These are phyloP conservation scores for Notothenia rossii DNA, from an alignment of 2,113 vertebrate species.

Conservation along the genomic window DNA sequence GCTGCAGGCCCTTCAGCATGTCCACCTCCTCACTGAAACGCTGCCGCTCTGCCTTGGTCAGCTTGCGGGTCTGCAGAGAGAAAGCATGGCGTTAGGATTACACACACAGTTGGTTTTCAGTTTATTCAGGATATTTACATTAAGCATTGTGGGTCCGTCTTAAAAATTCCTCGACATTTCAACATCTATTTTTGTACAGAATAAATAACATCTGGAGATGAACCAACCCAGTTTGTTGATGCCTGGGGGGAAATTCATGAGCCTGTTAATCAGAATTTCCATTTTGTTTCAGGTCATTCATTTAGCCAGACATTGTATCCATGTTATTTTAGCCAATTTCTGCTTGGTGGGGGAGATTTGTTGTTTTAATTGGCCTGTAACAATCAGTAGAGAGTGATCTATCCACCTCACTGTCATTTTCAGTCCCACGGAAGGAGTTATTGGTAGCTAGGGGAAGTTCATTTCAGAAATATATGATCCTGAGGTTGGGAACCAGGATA, in stretches of 20 bases:
- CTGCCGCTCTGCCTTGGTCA: slow-evolving; percentile 93
- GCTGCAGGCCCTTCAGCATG: slow-evolving; percentile 98
- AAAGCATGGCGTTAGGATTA: background rate
- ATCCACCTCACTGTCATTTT: background rate
- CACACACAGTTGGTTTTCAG: background rate
- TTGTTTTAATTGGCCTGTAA: background rate
- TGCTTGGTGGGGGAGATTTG: background rate
- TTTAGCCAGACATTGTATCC: background rate
- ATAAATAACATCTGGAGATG: background rate
- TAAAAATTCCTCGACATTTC: background rate
- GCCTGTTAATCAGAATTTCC: background rate
- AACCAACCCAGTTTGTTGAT: background rate
- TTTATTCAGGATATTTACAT: background rate
- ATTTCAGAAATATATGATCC: background rate
- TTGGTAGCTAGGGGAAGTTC: background rate
- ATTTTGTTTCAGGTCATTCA: background rate
- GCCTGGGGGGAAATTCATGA: background rate
- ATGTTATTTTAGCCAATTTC: background rate
- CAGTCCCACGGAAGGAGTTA: background rate
- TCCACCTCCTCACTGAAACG: slow-evolving; percentile 98
- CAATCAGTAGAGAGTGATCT: background rate
- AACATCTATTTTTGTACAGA: background rate
- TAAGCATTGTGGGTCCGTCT: background rate
- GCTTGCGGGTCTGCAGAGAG: slow-evolving; percentile 89
- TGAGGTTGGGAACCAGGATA: background rate